These are phyloP conservation scores for Mayetiola destructor DNA, from an alignment of 2,888 invertebrate species.

Conservation along the genomic window DNA sequence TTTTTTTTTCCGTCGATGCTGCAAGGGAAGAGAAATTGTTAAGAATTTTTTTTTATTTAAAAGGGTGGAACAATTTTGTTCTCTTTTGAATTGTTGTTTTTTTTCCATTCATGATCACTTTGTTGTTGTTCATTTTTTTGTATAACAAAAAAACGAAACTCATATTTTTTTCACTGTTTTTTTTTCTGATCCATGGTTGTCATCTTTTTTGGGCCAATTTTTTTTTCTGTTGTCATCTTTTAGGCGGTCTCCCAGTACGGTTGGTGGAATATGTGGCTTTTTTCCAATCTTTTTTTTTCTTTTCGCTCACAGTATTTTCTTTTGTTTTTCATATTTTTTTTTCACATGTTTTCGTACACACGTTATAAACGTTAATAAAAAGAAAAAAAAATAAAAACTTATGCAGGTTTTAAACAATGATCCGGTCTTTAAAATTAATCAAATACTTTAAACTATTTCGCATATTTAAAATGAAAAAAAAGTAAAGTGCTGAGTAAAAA, in stretches of 20 bases:
- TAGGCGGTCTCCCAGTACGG: not conserved
- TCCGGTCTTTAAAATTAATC: slow-evolving; percentile 5
- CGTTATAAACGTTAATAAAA: not conserved
- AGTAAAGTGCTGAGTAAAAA: not conserved
- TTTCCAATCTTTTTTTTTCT: not conserved
- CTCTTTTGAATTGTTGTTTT: slow-evolving; percentile 2
- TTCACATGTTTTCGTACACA: not conserved
- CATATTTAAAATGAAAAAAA: not conserved
- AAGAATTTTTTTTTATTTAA: not conserved
- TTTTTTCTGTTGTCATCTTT: slow-evolving; percentile 4
- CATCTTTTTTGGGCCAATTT: not conserved
- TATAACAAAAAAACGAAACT: too few species aligned
- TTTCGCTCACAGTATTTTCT: slow-evolving; percentile 7
- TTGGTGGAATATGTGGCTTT: too few species aligned
- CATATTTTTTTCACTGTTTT: not conserved
- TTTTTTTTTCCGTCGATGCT: not conserved
- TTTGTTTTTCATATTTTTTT: not conserved
- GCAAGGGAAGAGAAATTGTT: slow-evolving; percentile 8
- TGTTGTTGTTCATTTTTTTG: not conserved
- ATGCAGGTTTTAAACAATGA: slow-evolving; percentile 5
- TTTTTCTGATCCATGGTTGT: not conserved
- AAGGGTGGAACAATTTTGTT: not conserved
- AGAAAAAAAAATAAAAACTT: not conserved
- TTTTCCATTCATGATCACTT: not conserved
- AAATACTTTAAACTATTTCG: not conserved